A percentile compares a stretch with the other conserved stretches of the same genome.
phyloP scores from a whole-genome alignment of 37 sponge, comb jelly and placozoan genomes.

The Theonella swinhoei region DNA sequence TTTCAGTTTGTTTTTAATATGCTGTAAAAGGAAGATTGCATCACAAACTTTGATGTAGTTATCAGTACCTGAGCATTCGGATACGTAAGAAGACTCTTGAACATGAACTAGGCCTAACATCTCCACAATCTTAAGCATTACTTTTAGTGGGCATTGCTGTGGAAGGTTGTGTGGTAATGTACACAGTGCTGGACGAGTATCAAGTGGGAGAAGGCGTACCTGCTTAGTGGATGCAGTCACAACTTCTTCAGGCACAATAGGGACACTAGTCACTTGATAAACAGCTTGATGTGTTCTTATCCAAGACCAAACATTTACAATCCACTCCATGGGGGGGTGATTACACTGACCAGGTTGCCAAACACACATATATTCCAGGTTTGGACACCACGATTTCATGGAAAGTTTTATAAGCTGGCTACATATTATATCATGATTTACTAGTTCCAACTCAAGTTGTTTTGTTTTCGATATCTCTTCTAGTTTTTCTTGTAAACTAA shows the following conservation, averaged over 20 bases:
- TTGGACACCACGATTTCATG: constrained; percentile 35
- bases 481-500: neutral
- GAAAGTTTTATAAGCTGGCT: constrained; percentile 12
- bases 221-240: neutral
- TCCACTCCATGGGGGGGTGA: constrained; percentile 51
- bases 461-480: neutral
- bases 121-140: neutral
- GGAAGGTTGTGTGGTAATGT: neutral
- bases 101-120: neutral
- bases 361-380: neutral
- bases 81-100: neutral
- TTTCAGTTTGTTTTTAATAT: neutral
- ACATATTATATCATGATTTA: constrained; percentile 14
- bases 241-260: constrained; percentile 21
- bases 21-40: neutral
- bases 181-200: neutral
- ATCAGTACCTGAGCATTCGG: neutral
- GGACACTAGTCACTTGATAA: neutral
- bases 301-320: constrained; percentile 53
- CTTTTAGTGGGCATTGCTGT: neutral
- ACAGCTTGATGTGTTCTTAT: neutral
- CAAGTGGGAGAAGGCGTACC: neutral
- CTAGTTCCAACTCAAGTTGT: constrained; percentile 3
- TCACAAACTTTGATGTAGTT: neutral
- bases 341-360: constrained; percentile 33